These are phyloP conservation scores for Brachyopa scutellaris DNA, from an alignment of 2,888 invertebrate genomes.

Conservation along the genomic window DNA sequence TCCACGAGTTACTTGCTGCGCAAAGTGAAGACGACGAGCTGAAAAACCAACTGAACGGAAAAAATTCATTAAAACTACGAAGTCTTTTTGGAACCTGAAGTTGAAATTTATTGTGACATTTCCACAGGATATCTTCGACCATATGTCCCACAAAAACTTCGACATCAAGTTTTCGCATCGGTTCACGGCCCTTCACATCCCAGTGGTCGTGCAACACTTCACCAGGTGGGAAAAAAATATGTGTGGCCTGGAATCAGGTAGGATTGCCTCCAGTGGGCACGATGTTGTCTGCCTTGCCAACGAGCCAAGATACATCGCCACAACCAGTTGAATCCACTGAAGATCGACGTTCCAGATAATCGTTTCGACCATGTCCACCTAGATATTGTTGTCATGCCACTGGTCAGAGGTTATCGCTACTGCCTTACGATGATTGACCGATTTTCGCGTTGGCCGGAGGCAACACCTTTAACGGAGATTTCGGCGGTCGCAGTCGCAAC, in stretches of 20 bases:
- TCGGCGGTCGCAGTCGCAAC: conserved; percentile 38
- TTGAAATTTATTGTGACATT: background rate
- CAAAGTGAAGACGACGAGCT: no score
- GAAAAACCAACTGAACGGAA: no score
- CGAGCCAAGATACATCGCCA: conserved; percentile 28
- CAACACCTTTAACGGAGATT: conserved; percentile 43
- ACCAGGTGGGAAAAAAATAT: background rate
- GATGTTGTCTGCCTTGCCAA: conserved; percentile 21
- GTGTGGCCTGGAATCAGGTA: conserved; percentile 25
- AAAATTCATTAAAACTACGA: background rate
- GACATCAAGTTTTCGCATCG: conserved; percentile 25
- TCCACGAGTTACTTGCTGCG: no score
- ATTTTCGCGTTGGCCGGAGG: conserved; percentile 40
- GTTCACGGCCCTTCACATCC: conserved; percentile 41
- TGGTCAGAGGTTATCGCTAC: background rate
- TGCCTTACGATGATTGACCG: conserved; percentile 5
- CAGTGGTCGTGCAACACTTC: conserved; percentile 7
- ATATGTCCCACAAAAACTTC: conserved; percentile 25
- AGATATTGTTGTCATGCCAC: background rate
- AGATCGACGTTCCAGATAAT: background rate
- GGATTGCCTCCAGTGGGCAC: conserved; percentile 16
- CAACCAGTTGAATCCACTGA: background rate
- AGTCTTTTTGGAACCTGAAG: background rate
- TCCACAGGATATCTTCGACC: conserved; percentile 20
- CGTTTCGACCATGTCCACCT: background rate